These are phyloP conservation scores for Mesochorus sp. DNA, from an alignment of 2,888 invertebrate species.

Conservation along the genomic window DNA sequence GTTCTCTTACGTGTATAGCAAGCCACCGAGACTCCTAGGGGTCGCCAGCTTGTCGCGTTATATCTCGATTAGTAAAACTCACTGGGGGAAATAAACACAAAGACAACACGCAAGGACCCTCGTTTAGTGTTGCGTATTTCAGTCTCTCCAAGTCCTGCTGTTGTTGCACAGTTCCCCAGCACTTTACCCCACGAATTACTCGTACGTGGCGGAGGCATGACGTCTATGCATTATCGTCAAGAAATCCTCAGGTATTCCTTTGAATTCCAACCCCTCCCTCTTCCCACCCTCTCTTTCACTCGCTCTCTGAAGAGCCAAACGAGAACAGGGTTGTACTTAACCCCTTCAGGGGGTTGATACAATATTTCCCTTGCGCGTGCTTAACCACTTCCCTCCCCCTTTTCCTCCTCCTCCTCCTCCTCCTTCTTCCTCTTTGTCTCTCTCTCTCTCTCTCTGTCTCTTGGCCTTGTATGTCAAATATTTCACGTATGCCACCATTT, in stretches of 20 bases:
- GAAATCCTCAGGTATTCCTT: slow-evolving; percentile 47
- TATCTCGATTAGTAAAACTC: slow-evolving; percentile 51
- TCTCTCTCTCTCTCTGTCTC: background rate
- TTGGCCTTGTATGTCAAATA: slow-evolving; percentile 7
- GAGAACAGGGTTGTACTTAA: slow-evolving; percentile 14
- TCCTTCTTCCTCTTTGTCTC: background rate
- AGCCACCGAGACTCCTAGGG: background rate
- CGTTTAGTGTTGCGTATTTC: too few species aligned
- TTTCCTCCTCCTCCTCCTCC: background rate
- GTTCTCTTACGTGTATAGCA: background rate
- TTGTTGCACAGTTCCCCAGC: too few species aligned
- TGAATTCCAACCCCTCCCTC: too few species aligned
- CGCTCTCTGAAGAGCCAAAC: background rate
- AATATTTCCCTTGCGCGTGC: slow-evolving; percentile 14
- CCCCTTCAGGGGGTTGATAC: background rate
- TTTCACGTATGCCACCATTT: slow-evolving; percentile 28
- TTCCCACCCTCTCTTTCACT: too few species aligned
- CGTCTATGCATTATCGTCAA: slow-evolving; percentile 25
- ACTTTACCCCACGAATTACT: too few species aligned
- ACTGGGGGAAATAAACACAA: slow-evolving; percentile 36
- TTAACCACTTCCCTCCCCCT: slow-evolving; percentile 2
- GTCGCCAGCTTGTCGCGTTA: slow-evolving; percentile 43
- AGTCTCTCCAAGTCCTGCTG: too few species aligned
- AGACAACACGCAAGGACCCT: background rate
- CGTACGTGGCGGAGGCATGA: slow-evolving; percentile 29